Evolutionary conservation across 2,888 invertebrate genomes (phyloP), one percentile per base, ranked within the genome.

Genomic region (Sphecodes monilicornis): DNA sequence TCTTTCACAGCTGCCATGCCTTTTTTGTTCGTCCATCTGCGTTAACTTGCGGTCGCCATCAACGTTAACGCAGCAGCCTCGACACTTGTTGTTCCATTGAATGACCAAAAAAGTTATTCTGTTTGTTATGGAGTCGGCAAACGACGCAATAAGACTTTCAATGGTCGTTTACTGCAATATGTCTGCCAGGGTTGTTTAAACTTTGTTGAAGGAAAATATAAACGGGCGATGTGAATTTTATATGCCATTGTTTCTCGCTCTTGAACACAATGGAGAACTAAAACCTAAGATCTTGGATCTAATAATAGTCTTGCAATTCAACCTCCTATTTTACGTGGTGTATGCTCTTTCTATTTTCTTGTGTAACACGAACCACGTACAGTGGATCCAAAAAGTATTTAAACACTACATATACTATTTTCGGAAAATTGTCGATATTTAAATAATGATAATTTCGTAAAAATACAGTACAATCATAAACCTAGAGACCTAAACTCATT

Each of bases 221-320:
- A n/a, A 29, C 60, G 29, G 60, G 26, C 29, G 29, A 60, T 60
- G 60, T 29, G 60, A 60, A 60, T 60, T 29, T 60, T 60, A 60
- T 60, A 60, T 3, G 60, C 60, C 29, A 60, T 60, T 60, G 60
- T 60, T 60, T 29, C 60, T 60, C 29, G 60, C 60, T 29, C 16
- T 60, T 60, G 60, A 60, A 60, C 60, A 60, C 60, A 60, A 60
- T 60, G 60, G 60, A 60, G 60, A 29, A 60, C 16, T 60, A 60
- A 60, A 60, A 60, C 60, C 60, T 60, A 60, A 60, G 60, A 29
- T 60, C 54, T 54, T 8, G 29, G 60, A 60, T 60, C 60, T 60
- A 60, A 60, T 60, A 60, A 60, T 60, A 60, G 29, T 29, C 8
- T 18, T 29, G 60, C 60, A 29, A 60, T 26, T 26, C 60, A 60